Percentiles rank a stretch among this genome's conserved stretches.
phyloP scores from a whole-genome alignment of 2,113 vertebrate species.

The Perccottus glenii region DNA sequence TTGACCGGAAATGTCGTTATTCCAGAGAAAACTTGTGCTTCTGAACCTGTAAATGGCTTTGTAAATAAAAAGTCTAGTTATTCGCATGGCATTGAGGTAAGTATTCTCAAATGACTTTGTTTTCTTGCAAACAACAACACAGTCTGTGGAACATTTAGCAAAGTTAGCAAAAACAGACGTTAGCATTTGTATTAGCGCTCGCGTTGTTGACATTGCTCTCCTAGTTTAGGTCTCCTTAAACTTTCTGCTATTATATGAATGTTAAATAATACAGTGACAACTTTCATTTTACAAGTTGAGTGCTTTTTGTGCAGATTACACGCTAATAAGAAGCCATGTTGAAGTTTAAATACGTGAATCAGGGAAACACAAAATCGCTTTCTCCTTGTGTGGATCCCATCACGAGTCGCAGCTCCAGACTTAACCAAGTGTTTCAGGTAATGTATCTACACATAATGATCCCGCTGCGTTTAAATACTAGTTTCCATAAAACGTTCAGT shows the following conservation, averaged over 20 bases:
- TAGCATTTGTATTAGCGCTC: neutral
- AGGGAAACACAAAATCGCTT: conserved; percentile 62
- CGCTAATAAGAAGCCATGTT: conserved; percentile 78
- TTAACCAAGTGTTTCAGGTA: conserved; percentile 94
- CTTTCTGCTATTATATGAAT: neutral
- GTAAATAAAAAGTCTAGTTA: neutral
- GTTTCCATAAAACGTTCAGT: neutral
- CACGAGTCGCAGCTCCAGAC: conserved; percentile 84
- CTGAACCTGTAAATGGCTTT: neutral
- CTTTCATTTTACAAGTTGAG: too few relatives aligned
- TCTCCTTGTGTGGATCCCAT: conserved; percentile 79
- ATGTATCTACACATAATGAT: neutral
- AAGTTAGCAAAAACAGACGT: neutral
- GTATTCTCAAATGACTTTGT: neutral
- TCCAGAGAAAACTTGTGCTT: conserved; percentile 11
- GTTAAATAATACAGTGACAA: neutral
- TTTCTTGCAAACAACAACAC: neutral
- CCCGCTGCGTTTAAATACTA: neutral
- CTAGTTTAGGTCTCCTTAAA: neutral
- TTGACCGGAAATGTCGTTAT: conserved; percentile 64
- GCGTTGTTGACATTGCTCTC: neutral
- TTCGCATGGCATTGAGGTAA: conserved; percentile 51
- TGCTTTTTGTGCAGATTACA: conserved; percentile 11
- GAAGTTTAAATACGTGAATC: conserved; percentile 91
- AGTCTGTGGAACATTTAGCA: neutral